These are phyloP conservation scores for Drepana falcataria DNA, from an alignment of 2,888 invertebrate genomes.

Conservation along the genomic window DNA sequence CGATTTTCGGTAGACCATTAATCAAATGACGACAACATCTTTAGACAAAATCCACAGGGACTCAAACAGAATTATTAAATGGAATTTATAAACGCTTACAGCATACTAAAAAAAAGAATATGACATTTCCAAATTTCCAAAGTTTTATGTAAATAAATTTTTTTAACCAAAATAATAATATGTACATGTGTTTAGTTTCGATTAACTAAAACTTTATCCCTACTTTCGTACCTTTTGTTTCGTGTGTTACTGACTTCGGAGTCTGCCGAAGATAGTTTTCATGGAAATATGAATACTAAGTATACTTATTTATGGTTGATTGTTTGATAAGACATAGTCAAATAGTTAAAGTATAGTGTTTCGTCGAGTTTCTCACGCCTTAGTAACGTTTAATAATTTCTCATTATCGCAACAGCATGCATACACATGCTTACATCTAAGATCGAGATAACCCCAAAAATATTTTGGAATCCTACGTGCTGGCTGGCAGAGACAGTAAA, in stretches of 20 bases:
- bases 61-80: constrained; percentile 28
- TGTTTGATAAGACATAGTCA: constrained; percentile 27
- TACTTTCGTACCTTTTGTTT: too few species aligned
- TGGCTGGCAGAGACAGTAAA: constrained; percentile 23
- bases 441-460: constrained; percentile 26
- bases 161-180: too few species aligned
- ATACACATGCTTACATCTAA: constrained; percentile 8
- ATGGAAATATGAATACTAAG: too few species aligned
- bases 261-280: too few species aligned
- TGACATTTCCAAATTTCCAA: too few species aligned
- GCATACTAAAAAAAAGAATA: not conserved
- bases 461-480: constrained; percentile 29
- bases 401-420: constrained; percentile 10
- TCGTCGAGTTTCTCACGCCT: constrained; percentile 1
- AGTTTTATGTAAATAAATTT: too few species aligned
- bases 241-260: too few species aligned
- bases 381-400: constrained; percentile 5
- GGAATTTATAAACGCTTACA: constrained; percentile 15
- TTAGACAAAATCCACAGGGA: constrained; percentile 56
- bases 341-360: not conserved
- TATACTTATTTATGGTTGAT: too few species aligned
- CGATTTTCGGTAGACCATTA: constrained; percentile 60
- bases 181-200: too few species aligned
- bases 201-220: too few species aligned
- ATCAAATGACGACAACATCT: constrained; percentile 59